phyloP scores from a whole-genome alignment of 2,113 vertebrate species.

The Poeciliopsis retropinna region DNA sequence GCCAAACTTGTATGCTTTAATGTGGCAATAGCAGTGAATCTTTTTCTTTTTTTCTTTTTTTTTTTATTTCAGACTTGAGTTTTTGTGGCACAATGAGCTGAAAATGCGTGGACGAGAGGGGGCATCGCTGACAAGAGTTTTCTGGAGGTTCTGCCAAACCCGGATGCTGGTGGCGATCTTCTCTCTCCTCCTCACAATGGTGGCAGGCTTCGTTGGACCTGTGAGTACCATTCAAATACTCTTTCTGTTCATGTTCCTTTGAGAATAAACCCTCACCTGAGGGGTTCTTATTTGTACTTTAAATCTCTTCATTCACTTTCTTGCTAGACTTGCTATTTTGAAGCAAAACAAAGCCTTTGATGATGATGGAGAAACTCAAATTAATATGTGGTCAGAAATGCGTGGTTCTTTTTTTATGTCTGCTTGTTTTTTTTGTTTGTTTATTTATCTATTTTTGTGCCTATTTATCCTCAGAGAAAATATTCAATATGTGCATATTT shows the following conservation, averaged over 20 bases:
- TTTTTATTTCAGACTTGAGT: conserved; percentile 75
- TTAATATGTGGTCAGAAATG: conserved; percentile 42
- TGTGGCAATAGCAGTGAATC: neutral
- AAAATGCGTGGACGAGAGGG: conserved; percentile 74
- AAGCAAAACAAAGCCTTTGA: conserved; percentile 48
- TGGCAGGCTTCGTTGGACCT: conserved; percentile 80
- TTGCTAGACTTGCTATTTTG: conserved; percentile 51
- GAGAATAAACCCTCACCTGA: conserved; percentile 11
- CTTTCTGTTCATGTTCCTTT: conserved; percentile 31
- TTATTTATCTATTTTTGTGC: neutral
- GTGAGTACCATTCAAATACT: conserved; percentile 74
- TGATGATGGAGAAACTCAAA: conserved; percentile 26
- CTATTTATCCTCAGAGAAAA: conserved; percentile 24
- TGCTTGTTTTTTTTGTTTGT: neutral
- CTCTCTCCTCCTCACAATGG: conserved; percentile 80
- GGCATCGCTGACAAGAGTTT: conserved; percentile 78
- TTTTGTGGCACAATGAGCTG: conserved; percentile 82
- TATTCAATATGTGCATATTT: conserved; percentile 15
- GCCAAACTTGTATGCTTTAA: conserved; percentile 2
- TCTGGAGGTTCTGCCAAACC: conserved; percentile 85
- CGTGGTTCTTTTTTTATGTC: conserved; percentile 21
- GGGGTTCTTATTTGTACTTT: conserved; percentile 46
- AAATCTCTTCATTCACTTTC: conserved; percentile 62
- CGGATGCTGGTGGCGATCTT: conserved; percentile 80
- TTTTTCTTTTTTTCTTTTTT: neutral